A percentile compares a stretch with the other conserved stretches of the same genome.
These are phyloP conservation scores for Aulostomus chinensis DNA, from an alignment of 2,797 vertebrate genomes.

Conservation along the genomic window DNA sequence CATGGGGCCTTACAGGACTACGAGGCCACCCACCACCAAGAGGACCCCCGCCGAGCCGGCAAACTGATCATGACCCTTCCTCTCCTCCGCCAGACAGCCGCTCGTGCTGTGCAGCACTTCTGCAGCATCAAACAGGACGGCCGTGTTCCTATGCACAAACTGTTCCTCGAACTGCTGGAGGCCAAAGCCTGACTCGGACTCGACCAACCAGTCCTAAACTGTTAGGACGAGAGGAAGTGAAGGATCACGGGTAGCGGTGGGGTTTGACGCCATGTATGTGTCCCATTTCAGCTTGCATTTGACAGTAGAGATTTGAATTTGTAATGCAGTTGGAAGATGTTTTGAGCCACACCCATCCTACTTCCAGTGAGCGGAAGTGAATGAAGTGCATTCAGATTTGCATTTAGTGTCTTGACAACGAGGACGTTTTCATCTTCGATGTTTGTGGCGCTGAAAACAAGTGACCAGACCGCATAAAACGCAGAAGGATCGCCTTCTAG, in stretches of 20 bases:
- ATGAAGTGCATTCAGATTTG: constrained; percentile 17
- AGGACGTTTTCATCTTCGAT: constrained; percentile 16
- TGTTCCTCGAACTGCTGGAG: constrained; percentile 98
- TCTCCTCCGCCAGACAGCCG: constrained; percentile 93
- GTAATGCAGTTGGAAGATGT: constrained; percentile 25
- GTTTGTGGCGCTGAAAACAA: constrained; percentile 18
- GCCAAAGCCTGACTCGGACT: constrained; percentile 89
- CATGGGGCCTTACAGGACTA: constrained; percentile 95
- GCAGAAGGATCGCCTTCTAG: constrained; percentile 53
- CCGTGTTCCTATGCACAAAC: constrained; percentile 99
- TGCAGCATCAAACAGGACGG: constrained; percentile 99
- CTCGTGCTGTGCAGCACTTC: constrained; percentile 96
- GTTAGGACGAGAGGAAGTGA: constrained; percentile 18
- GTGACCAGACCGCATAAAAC: constrained; percentile 23
- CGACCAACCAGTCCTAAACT: neutral
- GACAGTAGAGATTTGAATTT: constrained; percentile 44
- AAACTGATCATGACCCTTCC: constrained; percentile 98
- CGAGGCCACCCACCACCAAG: constrained; percentile 86
- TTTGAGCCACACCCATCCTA: constrained; percentile 16
- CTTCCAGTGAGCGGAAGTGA: constrained; percentile 11
- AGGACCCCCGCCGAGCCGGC: constrained; percentile 91
- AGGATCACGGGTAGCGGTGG: constrained; percentile 42
- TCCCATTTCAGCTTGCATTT: constrained; percentile 56
- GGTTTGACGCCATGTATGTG: constrained; percentile 42
- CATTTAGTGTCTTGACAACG: constrained; percentile 17